Evolutionary conservation across 1,140 invertebrate species (phyloP).

Genomic region (Drosophila littoralis): DNA sequence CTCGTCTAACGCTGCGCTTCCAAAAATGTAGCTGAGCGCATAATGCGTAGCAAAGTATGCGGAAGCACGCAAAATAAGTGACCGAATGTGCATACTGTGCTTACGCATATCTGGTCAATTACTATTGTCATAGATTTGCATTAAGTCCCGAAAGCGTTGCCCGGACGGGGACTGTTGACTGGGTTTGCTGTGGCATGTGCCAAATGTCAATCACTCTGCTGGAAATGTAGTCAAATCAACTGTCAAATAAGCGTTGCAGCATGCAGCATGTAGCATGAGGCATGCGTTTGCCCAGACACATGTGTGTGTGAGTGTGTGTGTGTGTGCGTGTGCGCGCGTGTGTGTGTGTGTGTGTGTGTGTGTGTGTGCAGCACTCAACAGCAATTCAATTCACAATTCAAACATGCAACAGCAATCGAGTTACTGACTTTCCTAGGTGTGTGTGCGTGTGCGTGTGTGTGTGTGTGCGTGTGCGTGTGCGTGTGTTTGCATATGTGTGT

Average conservation of each 20-base stretch:
- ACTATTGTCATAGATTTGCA: constrained; percentile 41
- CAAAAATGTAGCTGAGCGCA: neutral
- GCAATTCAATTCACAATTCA: constrained; percentile 79
- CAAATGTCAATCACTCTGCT: constrained; percentile 78
- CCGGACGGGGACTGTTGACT: constrained; percentile 1
- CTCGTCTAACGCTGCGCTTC: too few species aligned
- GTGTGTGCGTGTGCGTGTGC: constrained; percentile 18
- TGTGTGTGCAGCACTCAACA: constrained; percentile 72
- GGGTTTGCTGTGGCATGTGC: constrained; percentile 56
- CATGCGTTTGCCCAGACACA: constrained; percentile 1
- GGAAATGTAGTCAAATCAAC: constrained; percentile 80
- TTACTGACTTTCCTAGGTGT: constrained; percentile 43
- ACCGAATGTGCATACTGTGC: constrained; percentile 11
- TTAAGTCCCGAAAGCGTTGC: constrained; percentile 17
- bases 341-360: constrained; percentile 20
- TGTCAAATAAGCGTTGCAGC: constrained; percentile 79
- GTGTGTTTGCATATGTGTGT: neutral
- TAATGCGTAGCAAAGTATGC: constrained; percentile 69
- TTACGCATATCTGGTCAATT: constrained; percentile 17
- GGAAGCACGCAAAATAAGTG: constrained; percentile 63
- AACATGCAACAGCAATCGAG: constrained; percentile 82
- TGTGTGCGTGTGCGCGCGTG: constrained; percentile 18
- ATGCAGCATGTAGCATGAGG: neutral
- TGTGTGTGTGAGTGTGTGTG: constrained; percentile 16
- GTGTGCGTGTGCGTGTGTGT: constrained; percentile 2